A percentile compares a stretch with the other conserved stretches of the same genome.
These are phyloP conservation scores for Pontoporia blainvillei DNA, from an alignment of 2,113 vertebrate species.

Conservation along the genomic window DNA sequence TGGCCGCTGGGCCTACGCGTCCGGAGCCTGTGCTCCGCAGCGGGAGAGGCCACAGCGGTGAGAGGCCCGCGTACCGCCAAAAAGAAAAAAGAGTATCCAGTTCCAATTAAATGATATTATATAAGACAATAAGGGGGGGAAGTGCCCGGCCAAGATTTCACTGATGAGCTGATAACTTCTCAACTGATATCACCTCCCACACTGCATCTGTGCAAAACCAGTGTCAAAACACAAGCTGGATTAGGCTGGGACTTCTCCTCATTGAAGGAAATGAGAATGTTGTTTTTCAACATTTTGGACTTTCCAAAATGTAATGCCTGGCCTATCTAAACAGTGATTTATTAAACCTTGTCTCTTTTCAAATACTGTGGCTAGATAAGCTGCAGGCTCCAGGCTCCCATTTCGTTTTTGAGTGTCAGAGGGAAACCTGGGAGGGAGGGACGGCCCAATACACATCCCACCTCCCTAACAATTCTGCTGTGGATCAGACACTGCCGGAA, in stretches of 20 bases:
- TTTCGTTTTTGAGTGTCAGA: neutral
- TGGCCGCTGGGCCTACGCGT: too few species aligned
- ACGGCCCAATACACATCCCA: neutral
- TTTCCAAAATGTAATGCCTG: slow-evolving; percentile 40
- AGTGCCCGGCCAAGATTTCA: slow-evolving; percentile 61
- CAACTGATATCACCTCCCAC: slow-evolving; percentile 63
- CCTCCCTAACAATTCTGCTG: slow-evolving; percentile 58
- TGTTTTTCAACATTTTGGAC: slow-evolving; percentile 40
- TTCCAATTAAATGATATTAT: slow-evolving; percentile 66
- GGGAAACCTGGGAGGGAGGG: neutral
- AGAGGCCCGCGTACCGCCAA: too few species aligned
- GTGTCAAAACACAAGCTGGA: slow-evolving; percentile 36
- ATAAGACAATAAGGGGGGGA: slow-evolving; percentile 49
- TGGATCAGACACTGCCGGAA: slow-evolving; percentile 47
- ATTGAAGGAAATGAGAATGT: slow-evolving; percentile 18
- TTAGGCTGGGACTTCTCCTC: neutral
- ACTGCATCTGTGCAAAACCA: slow-evolving; percentile 65
- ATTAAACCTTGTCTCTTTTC: neutral
- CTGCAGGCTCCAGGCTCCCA: neutral
- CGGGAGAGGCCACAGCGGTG: too few species aligned
- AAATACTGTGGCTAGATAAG: slow-evolving; percentile 27
- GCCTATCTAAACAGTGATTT: slow-evolving; percentile 62
- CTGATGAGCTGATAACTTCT: slow-evolving; percentile 73
- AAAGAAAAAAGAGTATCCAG: slow-evolving; percentile 2
- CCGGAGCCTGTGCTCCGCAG: too few species aligned